Evolutionary conservation across 1,140 invertebrate species (phyloP).

Genomic region (Calosoma granatense): DNA sequence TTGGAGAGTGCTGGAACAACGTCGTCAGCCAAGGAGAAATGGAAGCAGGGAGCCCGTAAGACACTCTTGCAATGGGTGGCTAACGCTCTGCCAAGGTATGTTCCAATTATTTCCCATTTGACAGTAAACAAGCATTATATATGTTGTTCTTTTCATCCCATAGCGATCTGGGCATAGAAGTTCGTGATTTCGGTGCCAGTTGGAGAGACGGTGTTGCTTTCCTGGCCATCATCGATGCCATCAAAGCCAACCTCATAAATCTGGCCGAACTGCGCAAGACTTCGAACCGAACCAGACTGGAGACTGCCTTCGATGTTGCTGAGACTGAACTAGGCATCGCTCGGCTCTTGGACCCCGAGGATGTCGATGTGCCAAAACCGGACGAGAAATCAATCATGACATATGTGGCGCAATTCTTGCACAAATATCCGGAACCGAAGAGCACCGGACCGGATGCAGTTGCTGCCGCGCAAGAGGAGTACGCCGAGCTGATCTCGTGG

Average conservation of each 20-base stretch:
- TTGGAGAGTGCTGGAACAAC: slow-evolving; percentile 61
- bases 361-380: slow-evolving; percentile 93
- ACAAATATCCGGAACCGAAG: slow-evolving; percentile 84
- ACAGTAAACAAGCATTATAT: slow-evolving; percentile 11
- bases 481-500: slow-evolving; percentile 70
- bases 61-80: slow-evolving; percentile 91
- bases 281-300: slow-evolving; percentile 71
- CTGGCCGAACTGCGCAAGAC: slow-evolving; percentile 66
- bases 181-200: slow-evolving; percentile 90
- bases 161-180: slow-evolving; percentile 77
- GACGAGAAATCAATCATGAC: slow-evolving; percentile 99
- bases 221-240: slow-evolving; percentile 89
- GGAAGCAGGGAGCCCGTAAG: slow-evolving; percentile 83
- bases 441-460: slow-evolving; percentile 56
- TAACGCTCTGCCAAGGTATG: slow-evolving; percentile 83
- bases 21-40: slow-evolving; percentile 56
- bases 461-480: slow-evolving; percentile 67
- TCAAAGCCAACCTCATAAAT: slow-evolving; percentile 88
- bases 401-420: slow-evolving; percentile 96
- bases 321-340: slow-evolving; percentile 88
- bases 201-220: slow-evolving; percentile 97
- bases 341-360: slow-evolving; percentile 87
- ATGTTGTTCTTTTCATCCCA: slow-evolving; percentile 11
- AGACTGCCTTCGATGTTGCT: slow-evolving; percentile 90
- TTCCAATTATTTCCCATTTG: slow-evolving; percentile 18